phyloP scores from a whole-genome alignment of 2,888 invertebrate genomes.

The Apodemia duryi region DNA sequence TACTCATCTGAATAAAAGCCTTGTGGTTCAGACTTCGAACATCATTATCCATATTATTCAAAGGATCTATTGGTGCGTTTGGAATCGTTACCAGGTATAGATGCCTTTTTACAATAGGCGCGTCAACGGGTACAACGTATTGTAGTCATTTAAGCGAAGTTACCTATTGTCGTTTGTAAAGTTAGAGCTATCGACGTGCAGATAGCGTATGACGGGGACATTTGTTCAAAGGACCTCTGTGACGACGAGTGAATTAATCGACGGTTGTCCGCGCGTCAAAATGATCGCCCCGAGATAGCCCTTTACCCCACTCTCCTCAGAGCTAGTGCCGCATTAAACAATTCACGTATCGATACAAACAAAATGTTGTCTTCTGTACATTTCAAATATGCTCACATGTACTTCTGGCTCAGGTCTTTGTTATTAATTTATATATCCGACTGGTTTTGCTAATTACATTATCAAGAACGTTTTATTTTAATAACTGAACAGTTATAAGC shows the following conservation, averaged over 20 bases:
- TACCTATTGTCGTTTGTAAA: constrained; percentile 62
- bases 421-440: too few species aligned
- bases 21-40: constrained; percentile 23
- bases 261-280: constrained; percentile 30
- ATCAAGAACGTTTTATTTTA: too few species aligned
- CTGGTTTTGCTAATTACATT: too few species aligned
- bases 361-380: not conserved
- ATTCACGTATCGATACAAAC: not conserved
- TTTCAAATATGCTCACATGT: too few species aligned
- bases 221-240: constrained; percentile 58
- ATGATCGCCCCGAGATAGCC: constrained; percentile 31
- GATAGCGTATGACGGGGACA: constrained; percentile 56
- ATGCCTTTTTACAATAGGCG: constrained; percentile 36
- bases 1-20: constrained; percentile 17
- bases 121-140: constrained; percentile 50
- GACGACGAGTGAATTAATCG: constrained; percentile 36
- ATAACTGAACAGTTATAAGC: too few species aligned
- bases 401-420: too few species aligned
- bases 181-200: constrained; percentile 66
- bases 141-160: constrained; percentile 64
- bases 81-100: constrained; percentile 23
- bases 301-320: constrained; percentile 16
- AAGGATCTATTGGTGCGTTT: constrained; percentile 23
- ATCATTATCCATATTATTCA: constrained; percentile 33
- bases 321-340: not conserved